These are phyloP conservation scores for Anableps anableps DNA, from an alignment of 2,797 vertebrate species.

Conservation along the genomic window DNA sequence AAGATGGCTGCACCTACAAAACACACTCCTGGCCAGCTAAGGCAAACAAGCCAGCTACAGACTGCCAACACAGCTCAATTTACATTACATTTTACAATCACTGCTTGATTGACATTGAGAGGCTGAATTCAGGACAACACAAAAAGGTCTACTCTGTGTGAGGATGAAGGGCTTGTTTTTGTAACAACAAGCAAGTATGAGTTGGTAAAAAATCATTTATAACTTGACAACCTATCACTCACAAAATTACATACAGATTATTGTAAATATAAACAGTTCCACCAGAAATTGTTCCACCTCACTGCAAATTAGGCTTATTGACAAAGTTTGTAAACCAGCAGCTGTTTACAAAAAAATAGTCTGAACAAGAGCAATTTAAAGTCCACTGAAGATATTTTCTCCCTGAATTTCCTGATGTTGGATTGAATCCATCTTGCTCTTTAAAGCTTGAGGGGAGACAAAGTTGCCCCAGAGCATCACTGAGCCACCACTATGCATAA, in stretches of 20 bases:
- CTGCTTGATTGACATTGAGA: constrained; percentile 63
- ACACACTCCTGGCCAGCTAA: constrained; percentile 44
- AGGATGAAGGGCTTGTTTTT: constrained; percentile 36
- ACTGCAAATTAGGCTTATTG: not conserved
- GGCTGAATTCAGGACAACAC: constrained; percentile 42
- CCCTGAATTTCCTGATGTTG: too few species aligned
- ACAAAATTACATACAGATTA: not conserved
- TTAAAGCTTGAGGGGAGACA: too few species aligned
- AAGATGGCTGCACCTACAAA: constrained; percentile 58
- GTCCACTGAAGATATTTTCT: too few species aligned
- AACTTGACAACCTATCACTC: not conserved
- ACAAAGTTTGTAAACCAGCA: not conserved
- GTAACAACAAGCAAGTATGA: constrained; percentile 43
- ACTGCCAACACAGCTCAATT: constrained; percentile 54
- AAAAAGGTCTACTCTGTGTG: constrained; percentile 15
- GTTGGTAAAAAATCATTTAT: constrained; percentile 31
- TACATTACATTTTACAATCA: constrained; percentile 59
- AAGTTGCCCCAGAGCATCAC: too few species aligned
- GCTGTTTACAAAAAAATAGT: too few species aligned
- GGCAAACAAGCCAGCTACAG: constrained; percentile 67
- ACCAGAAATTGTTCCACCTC: not conserved
- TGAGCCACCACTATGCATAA: too few species aligned
- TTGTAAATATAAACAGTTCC: not conserved
- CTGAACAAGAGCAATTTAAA: too few species aligned
- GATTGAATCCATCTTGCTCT: too few species aligned